Evolutionary conservation across 2,113 vertebrate genomes (phyloP).

Genomic region (Nasalis larvatus): DNA sequence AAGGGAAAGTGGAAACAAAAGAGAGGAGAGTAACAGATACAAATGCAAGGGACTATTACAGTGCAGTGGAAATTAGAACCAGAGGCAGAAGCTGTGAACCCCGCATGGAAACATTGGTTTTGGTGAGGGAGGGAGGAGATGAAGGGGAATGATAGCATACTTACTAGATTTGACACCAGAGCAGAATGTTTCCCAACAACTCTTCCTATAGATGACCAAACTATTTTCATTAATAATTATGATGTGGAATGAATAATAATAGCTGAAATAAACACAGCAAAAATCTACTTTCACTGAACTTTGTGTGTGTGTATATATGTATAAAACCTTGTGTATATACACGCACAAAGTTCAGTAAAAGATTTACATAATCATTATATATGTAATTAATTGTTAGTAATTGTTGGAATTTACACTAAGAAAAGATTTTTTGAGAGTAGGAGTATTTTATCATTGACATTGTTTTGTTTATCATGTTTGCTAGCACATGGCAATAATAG

Average conservation of each 20-base stretch:
- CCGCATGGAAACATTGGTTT: not conserved
- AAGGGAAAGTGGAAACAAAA: not conserved
- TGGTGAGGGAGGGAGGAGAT: not conserved
- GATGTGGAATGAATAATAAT: not conserved
- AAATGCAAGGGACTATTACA: not conserved
- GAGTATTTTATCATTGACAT: not conserved
- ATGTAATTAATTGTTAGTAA: not conserved
- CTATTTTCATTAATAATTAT: not conserved
- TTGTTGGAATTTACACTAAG: not conserved
- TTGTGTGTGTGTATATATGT: not conserved
- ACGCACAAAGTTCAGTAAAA: not conserved
- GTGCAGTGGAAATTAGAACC: not conserved
- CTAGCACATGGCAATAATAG: not conserved
- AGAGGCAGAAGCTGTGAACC: not conserved
- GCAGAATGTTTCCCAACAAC: not conserved
- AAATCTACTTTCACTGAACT: not conserved
- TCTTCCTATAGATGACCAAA: not conserved
- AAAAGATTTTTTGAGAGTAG: not conserved
- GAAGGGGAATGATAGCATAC: fast-evolving
- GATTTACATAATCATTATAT: not conserved
- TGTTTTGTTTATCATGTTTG: not conserved
- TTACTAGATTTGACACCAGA: not conserved
- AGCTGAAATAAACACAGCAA: not conserved
- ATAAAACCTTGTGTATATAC: no score
- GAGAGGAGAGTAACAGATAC: not conserved